Conservation (phyloP, 1,140 invertebrate species). For the Scylla paramamosain region DNA sequence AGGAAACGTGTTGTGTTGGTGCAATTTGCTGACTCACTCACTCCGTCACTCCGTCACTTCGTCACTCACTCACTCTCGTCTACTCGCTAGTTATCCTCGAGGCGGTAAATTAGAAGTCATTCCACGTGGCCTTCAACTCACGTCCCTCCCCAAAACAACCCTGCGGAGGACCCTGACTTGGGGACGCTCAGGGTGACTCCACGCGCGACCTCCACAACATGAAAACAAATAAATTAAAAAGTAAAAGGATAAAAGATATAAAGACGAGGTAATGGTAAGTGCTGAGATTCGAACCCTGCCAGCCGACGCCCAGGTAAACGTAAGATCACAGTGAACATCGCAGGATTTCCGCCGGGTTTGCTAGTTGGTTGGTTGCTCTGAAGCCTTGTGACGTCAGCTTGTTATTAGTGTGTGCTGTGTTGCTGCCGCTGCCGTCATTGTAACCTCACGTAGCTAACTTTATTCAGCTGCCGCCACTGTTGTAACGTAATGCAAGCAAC, state of each 20-base stretch:
- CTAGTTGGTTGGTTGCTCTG: neutral
- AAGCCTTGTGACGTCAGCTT: neutral
- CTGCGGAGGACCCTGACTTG: neutral
- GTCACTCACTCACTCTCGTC: neutral
- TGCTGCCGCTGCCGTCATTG: too few relatives aligned
- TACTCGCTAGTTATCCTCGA: neutral
- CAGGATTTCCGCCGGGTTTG: neutral
- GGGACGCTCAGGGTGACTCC: neutral
- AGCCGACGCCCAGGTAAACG: neutral
- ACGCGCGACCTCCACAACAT: neutral
- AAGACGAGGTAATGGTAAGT: neutral
- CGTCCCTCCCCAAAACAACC: neutral
- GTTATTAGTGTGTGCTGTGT: neutral
- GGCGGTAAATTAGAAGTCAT: neutral
- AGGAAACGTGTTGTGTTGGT: too few relatives aligned
- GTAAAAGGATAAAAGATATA: neutral
- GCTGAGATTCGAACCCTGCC: too few relatives aligned
- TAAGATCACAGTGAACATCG: neutral
- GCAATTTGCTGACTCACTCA: neutral
- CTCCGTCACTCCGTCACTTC: neutral
- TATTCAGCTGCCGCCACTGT: too few relatives aligned
- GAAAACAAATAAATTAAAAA: neutral
- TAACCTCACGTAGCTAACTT: too few relatives aligned
- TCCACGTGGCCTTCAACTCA: neutral
- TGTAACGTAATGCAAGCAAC: too few relatives aligned